These are phyloP conservation scores for Eptatretus burgeri DNA, from an alignment of 2,113 vertebrate genomes.

Conservation along the genomic window DNA sequence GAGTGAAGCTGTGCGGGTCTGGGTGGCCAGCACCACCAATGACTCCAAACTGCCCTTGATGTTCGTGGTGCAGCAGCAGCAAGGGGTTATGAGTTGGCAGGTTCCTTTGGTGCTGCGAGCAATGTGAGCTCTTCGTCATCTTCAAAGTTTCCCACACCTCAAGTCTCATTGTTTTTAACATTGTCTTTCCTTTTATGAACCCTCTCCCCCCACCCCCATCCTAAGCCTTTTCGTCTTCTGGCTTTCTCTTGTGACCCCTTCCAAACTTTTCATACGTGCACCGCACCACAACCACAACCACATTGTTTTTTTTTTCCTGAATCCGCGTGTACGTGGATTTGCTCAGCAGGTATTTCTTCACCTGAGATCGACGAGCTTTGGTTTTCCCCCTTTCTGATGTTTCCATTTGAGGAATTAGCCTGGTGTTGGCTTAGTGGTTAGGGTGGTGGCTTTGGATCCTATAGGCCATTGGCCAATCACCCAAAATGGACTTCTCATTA, in stretches of 20 bases:
- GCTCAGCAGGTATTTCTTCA: too few relatives aligned
- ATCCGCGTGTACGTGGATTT: too few relatives aligned
- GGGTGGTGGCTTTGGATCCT: too few relatives aligned
- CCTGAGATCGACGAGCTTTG: too few relatives aligned
- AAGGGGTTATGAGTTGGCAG: constrained; percentile 78
- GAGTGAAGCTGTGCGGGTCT: constrained; percentile 62
- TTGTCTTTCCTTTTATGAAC: background rate
- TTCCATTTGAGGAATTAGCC: too few relatives aligned
- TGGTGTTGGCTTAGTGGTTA: too few relatives aligned
- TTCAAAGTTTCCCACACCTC: background rate
- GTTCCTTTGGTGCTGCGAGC: constrained; percentile 72
- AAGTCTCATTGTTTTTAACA: background rate
- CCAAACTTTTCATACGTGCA: too few relatives aligned
- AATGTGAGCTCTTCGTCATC: constrained; percentile 36
- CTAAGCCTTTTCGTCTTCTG: background rate
- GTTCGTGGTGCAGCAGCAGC: constrained; percentile 73
- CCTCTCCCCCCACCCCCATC: background rate
- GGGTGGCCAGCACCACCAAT: constrained; percentile 38
- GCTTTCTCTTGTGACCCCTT: background rate
- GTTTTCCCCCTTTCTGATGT: too few relatives aligned
- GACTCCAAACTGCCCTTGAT: constrained; percentile 32
- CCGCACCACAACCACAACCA: too few relatives aligned
- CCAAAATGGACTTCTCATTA: too few relatives aligned
- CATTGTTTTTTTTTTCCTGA: too few relatives aligned
- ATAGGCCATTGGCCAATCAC: too few relatives aligned